Conservation (phyloP, 2,113 vertebrate species). For the Steatornis caripensis region DNA sequence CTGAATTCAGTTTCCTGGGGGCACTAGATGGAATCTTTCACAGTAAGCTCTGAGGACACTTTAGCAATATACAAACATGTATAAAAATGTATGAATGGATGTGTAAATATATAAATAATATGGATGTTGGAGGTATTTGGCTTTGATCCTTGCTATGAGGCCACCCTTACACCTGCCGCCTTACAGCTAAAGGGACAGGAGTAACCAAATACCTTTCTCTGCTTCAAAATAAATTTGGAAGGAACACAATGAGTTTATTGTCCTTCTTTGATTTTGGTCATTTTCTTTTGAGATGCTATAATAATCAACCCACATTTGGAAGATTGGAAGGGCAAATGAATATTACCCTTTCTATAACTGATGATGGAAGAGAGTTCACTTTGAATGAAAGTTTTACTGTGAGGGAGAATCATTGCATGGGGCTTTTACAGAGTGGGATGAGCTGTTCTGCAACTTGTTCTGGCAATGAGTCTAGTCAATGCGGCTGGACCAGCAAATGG, state of each 20-base stretch:
- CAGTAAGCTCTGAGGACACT: neutral
- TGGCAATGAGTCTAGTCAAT: neutral
- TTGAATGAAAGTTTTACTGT: neutral
- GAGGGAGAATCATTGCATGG: neutral
- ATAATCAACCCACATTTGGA: neutral
- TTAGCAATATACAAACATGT: neutral
- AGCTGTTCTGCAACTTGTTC: neutral
- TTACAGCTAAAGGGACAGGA: neutral
- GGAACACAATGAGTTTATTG: neutral
- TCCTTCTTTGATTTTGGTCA: neutral
- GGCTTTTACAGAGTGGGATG: neutral
- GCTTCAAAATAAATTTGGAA: neutral
- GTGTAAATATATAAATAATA: neutral
- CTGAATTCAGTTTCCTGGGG: neutral
- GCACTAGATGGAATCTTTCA: neutral
- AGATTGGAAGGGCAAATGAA: neutral
- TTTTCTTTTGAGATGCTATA: neutral
- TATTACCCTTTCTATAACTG: neutral
- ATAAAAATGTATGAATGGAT: neutral
- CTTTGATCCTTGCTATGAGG: neutral
- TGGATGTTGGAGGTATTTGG: neutral
- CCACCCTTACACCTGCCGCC: accelerated
- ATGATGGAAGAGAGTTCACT: neutral
- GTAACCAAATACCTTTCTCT: neutral
- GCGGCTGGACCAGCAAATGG: neutral